phyloP scores from a whole-genome alignment of 2,888 invertebrate species.

The Pomacea canaliculata region DNA sequence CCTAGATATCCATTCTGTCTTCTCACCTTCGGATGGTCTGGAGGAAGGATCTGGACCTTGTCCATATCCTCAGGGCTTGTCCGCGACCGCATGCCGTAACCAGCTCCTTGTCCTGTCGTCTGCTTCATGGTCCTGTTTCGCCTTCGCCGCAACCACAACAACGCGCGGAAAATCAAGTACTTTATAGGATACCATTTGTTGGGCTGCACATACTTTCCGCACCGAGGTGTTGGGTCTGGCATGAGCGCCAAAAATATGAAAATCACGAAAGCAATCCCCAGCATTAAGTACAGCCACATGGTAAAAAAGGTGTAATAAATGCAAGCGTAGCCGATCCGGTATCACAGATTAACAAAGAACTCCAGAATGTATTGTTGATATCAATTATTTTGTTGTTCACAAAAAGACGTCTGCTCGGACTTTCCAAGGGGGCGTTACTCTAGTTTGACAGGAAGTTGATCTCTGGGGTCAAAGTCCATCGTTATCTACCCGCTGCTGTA shows the following conservation, averaged over 20 bases:
- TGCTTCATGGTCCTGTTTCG: constrained; percentile 56
- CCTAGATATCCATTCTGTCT: too few species aligned
- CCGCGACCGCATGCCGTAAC: constrained; percentile 71
- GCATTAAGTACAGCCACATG: not conserved
- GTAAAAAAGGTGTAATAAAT: too few species aligned
- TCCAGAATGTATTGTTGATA: too few species aligned
- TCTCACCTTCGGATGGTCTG: constrained; percentile 70
- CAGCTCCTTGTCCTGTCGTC: constrained; percentile 62
- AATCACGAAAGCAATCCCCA: not conserved
- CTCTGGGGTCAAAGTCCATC: too few species aligned
- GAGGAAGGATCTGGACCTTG: constrained; percentile 74
- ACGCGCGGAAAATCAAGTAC: constrained; percentile 73
- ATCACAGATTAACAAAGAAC: too few species aligned
- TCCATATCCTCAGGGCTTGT: constrained; percentile 74
- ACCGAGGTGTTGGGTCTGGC: constrained; percentile 71
- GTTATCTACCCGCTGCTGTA: too few species aligned
- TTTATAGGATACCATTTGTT: constrained; percentile 79
- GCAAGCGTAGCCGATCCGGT: too few species aligned
- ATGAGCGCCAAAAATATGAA: constrained; percentile 22
- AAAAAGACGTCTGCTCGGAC: too few species aligned
- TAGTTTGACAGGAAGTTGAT: not conserved
- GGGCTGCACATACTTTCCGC: constrained; percentile 76
- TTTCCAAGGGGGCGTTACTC: not conserved
- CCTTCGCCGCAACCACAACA: constrained; percentile 73
- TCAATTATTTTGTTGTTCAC: too few species aligned